A percentile compares a stretch with the other conserved stretches of the same genome.
phyloP scores from a whole-genome alignment of 2,113 vertebrate species.

The Nothobranchius furzeri region DNA sequence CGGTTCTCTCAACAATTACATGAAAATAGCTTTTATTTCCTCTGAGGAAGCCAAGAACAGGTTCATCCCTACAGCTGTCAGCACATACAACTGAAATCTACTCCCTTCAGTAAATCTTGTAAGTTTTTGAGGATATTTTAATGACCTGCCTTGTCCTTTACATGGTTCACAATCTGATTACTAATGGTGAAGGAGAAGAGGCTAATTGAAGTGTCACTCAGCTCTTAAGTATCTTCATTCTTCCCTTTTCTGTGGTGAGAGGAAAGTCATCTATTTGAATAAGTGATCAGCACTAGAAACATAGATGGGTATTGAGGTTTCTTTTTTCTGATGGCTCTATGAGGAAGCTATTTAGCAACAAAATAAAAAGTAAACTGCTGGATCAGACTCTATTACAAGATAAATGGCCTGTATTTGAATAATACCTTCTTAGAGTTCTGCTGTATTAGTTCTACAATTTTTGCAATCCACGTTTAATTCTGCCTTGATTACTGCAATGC shows the following conservation, averaged over 20 bases:
- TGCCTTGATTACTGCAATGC: too few species aligned
- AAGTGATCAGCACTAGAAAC: slow-evolving; percentile 56
- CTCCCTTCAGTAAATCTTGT: slow-evolving; percentile 57
- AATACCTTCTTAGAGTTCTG: too few species aligned
- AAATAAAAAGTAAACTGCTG: neutral
- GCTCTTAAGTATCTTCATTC: slow-evolving; percentile 50
- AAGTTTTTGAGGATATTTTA: slow-evolving; percentile 69
- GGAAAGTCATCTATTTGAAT: slow-evolving; percentile 65
- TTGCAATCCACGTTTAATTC: too few species aligned
- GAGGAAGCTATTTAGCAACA: neutral
- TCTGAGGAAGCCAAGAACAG: slow-evolving; percentile 26
- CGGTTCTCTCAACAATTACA: slow-evolving; percentile 66
- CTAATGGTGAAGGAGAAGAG: slow-evolving; percentile 65
- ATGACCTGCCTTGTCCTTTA: slow-evolving; percentile 72
- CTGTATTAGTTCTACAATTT: too few species aligned
- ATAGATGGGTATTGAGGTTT: slow-evolving; percentile 60
- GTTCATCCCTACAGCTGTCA: slow-evolving; percentile 44
- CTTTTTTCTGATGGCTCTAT: slow-evolving; percentile 25
- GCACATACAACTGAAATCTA: slow-evolving; percentile 56
- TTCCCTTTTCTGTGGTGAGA: slow-evolving; percentile 40
- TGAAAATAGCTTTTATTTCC: slow-evolving; percentile 62
- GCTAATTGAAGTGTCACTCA: slow-evolving; percentile 83
- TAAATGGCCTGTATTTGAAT: too few species aligned
- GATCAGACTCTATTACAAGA: neutral
- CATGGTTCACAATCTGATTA: slow-evolving; percentile 76